These are phyloP conservation scores for Alsophila aescularia DNA, from an alignment of 2,888 invertebrate species.

Conservation along the genomic window DNA sequence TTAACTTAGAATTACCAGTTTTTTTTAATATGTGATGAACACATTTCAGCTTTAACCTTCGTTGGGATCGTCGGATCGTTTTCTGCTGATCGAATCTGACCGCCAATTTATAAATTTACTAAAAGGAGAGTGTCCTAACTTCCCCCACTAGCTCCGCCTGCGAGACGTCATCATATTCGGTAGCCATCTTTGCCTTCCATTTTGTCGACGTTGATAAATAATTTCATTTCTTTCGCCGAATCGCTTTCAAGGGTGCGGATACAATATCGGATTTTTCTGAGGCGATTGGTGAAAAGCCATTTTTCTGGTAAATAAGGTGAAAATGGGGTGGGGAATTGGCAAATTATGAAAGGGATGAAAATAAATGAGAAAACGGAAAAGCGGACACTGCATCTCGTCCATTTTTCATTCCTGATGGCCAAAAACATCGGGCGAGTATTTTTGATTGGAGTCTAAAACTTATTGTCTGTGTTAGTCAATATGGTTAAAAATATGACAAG, in stretches of 20 bases:
- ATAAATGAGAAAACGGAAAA: constrained; percentile 25
- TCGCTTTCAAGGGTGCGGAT: constrained; percentile 41
- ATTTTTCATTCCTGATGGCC: constrained; percentile 10
- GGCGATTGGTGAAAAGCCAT: constrained; percentile 34
- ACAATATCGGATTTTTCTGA: constrained; percentile 29
- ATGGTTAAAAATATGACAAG: too few relatives aligned
- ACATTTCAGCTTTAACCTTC: too few relatives aligned
- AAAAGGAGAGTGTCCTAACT: background rate
- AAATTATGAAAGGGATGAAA: constrained; percentile 31
- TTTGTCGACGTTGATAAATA: constrained; percentile 72
- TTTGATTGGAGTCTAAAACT: background rate
- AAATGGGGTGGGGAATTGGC: constrained; percentile 26
- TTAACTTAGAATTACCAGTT: too few relatives aligned
- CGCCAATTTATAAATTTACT: too few relatives aligned
- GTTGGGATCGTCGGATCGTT: too few relatives aligned
- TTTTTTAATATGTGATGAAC: too few relatives aligned
- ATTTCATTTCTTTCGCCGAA: constrained; percentile 67
- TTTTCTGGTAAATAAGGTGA: constrained; percentile 35
- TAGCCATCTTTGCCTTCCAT: constrained; percentile 53
- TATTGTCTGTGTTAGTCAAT: background rate
- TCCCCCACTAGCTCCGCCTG: constrained; percentile 7
- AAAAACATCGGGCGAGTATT: background rate
- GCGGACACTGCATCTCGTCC: constrained; percentile 7
- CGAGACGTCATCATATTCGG: constrained; percentile 37
- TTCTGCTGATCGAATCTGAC: too few relatives aligned